These are phyloP conservation scores for Poliocrania exsul DNA, from an alignment of 2,797 vertebrate species.

Conservation along the genomic window DNA sequence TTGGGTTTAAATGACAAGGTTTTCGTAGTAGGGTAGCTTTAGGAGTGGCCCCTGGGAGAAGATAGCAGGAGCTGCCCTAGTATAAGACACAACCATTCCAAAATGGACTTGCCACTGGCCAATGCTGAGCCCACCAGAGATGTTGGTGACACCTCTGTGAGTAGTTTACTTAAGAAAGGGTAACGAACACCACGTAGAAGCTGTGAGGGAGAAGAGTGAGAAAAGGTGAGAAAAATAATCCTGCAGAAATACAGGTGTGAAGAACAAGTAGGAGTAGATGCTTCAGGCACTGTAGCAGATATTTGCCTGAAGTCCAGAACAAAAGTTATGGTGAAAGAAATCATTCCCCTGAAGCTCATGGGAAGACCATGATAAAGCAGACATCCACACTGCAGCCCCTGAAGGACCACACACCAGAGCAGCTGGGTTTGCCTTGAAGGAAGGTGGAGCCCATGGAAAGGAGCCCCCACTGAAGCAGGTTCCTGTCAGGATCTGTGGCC, in stretches of 20 bases:
- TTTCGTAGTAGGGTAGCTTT: background rate
- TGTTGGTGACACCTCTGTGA: background rate
- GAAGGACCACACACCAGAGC: background rate
- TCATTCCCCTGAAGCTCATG: background rate
- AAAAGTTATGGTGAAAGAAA: background rate
- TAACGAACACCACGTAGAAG: background rate
- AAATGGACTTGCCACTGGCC: accelerated
- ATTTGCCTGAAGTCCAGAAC: background rate
- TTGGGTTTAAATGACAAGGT: background rate
- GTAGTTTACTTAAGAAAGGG: background rate
- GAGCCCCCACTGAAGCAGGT: background rate
- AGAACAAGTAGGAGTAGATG: background rate
- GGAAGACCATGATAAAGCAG: background rate
- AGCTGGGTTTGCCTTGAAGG: background rate
- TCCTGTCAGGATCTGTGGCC: background rate
- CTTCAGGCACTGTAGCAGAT: accelerated
- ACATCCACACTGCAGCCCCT: background rate
- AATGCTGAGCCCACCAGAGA: background rate
- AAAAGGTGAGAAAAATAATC: background rate
- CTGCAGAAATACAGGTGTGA: background rate
- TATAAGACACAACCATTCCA: background rate
- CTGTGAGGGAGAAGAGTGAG: background rate
- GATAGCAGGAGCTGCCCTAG: accelerated
- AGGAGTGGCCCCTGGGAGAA: background rate
- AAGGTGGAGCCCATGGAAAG: background rate